Base-by-base conservation (phyloP, 2,888 invertebrate genomes). In the Cyclophora albipunctata region DNA sequence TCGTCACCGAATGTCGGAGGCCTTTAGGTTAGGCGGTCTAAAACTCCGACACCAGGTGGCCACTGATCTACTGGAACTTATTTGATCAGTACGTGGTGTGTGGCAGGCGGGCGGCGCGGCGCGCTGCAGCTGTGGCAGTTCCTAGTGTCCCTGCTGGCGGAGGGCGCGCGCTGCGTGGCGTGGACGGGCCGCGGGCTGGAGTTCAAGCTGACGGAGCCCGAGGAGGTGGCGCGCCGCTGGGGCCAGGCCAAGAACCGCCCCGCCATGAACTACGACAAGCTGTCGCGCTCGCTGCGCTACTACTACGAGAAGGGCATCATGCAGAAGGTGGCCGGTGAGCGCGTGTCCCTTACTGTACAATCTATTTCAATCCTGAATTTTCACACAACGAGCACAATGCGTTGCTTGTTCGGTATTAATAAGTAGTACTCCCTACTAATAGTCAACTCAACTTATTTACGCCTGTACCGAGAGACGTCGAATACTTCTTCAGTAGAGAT, bases 221-320 rank as follows among this genome's bases (percentile, higher is more conserved):
- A 98, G 86, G 98, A 98, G 91, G 98, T 98, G 57, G 98, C 98
- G 2, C 90, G 98, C 7, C 91, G 97, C 34, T 98, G 98, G 98
- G 98, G 98, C 1, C 93, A 97, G 3, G 98, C 98, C 82, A 98
- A 98, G 85, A 98, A 98, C 86, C 90, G 98, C 0, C 98, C 98
- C 0, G 98, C 98, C 0, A 98, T 98, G 98, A 98, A 98, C 85
- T 98, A 98, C 75, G 98, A 98, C 81, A 98, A 98, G 78, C 85
- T 98, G 46, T 97, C 97, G 42, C 91, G 98, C 4, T 98, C 98
- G 0, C 89, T 98, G 42, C 91, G 98, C n/a, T 98, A 98, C 71
- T 98, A 98, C 76, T 98, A 98, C 77, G 98, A 98, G 80, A 98
- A 98, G 77, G 98, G 98, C n/a, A 98, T 98, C 69, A 98, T 98